A percentile compares a stretch with the other conserved stretches of the same genome.
Evolutionary conservation across 92 coral and sea anemone genomes (phyloP).

Genomic region (Epizoanthus scotinus): DNA sequence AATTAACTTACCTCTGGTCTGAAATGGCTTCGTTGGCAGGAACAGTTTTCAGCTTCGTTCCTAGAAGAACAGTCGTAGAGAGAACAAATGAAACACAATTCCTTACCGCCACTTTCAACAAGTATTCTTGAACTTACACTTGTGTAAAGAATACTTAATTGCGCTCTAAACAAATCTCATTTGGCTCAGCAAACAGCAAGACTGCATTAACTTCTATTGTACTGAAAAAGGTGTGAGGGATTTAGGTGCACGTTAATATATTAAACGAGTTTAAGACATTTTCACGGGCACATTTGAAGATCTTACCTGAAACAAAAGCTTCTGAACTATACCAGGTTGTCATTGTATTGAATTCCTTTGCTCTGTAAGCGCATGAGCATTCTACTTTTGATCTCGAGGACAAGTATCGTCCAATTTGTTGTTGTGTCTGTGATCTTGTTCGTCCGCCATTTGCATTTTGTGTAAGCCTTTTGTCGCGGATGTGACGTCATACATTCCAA

Average conservation of each 20-base stretch:
- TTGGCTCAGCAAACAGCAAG: conserved; percentile 10
- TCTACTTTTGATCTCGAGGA: conserved; percentile 25
- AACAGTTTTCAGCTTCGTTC: conserved; percentile 26
- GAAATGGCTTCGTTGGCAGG: conserved; percentile 23
- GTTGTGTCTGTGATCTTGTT: conserved; percentile 28
- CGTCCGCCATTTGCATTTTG: conserved; percentile 46
- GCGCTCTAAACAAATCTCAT: conserved; percentile 17
- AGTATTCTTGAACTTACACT: not conserved
- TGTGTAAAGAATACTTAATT: conserved; percentile 12
- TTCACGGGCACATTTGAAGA: conserved; percentile 13
- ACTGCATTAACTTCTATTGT: conserved; percentile 7
- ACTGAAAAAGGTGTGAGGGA: conserved; percentile 6
- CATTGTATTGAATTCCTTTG: conserved; percentile 55
- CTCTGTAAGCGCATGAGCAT: conserved; percentile 41
- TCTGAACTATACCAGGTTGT: conserved; percentile 82
- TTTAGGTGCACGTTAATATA: not conserved
- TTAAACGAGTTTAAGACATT: conserved; percentile 9
- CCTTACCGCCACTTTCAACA: not conserved
- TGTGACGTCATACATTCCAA: conserved; percentile 31
- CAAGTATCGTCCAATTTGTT: conserved; percentile 25
- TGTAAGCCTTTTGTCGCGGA: not conserved
- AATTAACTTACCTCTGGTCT: conserved; percentile 25
- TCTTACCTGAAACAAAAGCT: conserved; percentile 67
- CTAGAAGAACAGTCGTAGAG: not conserved
- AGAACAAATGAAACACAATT: not conserved